phyloP scores from a whole-genome alignment of 2,888 invertebrate genomes.

The Macaria liturata region DNA sequence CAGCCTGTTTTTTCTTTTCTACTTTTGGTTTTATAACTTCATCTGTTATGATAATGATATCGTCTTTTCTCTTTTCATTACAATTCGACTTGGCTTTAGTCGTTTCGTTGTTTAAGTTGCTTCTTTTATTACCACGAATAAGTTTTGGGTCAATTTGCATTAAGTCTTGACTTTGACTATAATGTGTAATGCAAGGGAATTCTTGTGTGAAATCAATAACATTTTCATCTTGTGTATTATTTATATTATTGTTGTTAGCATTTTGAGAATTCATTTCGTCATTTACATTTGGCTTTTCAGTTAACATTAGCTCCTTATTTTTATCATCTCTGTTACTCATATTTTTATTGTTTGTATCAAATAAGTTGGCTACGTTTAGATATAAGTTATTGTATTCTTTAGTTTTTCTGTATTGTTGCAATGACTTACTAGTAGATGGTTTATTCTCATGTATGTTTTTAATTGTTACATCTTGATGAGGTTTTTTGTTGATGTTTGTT shows the following conservation, averaged over 20 bases:
- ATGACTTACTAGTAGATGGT: not conserved
- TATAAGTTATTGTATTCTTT: conserved; percentile 16
- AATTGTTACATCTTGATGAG: too few relatives aligned
- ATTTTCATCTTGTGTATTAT: too few relatives aligned
- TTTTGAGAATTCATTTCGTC: too few relatives aligned
- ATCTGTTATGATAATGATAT: not conserved
- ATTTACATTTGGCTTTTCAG: too few relatives aligned
- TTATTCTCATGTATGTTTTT: too few relatives aligned
- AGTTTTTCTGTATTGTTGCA: conserved; percentile 3
- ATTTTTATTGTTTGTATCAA: conserved; percentile 3
- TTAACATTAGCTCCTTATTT: too few relatives aligned
- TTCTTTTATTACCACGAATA: conserved; percentile 31
- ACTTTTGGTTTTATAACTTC: conserved; percentile 1
- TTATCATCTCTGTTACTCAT: too few relatives aligned
- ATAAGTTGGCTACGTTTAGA: conserved; percentile 6
- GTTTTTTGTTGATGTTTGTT: too few relatives aligned
- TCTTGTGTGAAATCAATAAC: conserved; percentile 12
- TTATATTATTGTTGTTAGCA: too few relatives aligned
- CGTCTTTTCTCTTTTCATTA: not conserved
- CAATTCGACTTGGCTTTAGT: not conserved
- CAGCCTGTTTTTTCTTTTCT: too few relatives aligned
- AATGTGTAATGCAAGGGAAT: conserved; percentile 38
- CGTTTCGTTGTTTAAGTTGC: not conserved
- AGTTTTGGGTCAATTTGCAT: conserved; percentile 39
- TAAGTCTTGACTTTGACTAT: conserved; percentile 51